A percentile compares a stretch with the other conserved stretches of the same genome.
phyloP scores from a whole-genome alignment of 2,113 vertebrate genomes.

The Paratilapia polleni region DNA sequence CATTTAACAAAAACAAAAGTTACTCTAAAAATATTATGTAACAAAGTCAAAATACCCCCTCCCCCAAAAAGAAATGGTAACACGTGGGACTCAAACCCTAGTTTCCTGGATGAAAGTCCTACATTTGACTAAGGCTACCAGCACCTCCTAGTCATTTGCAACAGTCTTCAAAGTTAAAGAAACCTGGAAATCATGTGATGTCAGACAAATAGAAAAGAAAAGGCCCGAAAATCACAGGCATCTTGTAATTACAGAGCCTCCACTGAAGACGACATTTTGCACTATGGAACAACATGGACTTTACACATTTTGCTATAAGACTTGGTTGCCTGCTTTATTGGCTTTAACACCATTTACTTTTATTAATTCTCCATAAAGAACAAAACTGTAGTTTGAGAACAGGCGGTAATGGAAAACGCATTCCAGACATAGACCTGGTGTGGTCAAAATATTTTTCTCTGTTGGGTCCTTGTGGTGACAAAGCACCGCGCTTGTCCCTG shows the following conservation, averaged over 20 bases:
- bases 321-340: slow-evolving; percentile 3
- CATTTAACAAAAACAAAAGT: neutral
- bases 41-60: neutral
- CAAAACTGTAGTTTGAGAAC: slow-evolving; percentile 20
- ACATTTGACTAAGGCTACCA: neutral
- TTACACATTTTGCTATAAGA: neutral
- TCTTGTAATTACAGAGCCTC: neutral
- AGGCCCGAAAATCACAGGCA: neutral
- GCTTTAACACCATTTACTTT: slow-evolving; percentile 44
- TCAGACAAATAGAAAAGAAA: neutral
- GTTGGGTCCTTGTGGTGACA: slow-evolving; percentile 67
- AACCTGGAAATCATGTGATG: neutral
- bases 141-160: neutral
- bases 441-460: slow-evolving; percentile 66
- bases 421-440: slow-evolving; percentile 51
- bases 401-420: slow-evolving; percentile 51
- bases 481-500: slow-evolving; percentile 55
- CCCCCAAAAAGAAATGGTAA: neutral
- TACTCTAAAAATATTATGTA: fast-evolving
- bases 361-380: slow-evolving; percentile 40
- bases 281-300: neutral
- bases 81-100: neutral
- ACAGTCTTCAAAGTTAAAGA: too few relatives aligned
- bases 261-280: neutral
- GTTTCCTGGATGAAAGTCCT: neutral